Evolutionary conservation across 2,797 vertebrate genomes (phyloP).

Genomic region (Pseudochaenichthys georgianus): DNA sequence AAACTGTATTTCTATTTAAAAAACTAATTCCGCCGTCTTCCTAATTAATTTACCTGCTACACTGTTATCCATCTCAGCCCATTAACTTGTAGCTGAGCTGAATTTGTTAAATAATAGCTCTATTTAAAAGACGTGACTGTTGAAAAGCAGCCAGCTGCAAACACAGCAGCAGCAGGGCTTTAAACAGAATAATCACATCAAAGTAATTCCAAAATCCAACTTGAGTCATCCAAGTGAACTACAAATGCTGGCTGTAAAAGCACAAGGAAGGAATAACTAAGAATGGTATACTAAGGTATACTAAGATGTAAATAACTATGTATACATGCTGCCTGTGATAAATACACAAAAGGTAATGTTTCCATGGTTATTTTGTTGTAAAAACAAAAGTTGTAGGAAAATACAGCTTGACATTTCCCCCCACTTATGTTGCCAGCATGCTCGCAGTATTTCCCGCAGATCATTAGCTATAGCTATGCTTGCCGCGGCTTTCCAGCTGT

Average conservation of each 20-base stretch:
- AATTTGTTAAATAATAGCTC: constrained; percentile 56
- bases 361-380: neutral
- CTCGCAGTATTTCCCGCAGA: constrained; percentile 36
- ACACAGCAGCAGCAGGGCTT: constrained; percentile 21
- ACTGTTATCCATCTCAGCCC: constrained; percentile 55
- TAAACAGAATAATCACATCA: constrained; percentile 54
- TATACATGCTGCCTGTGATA: neutral
- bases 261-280: neutral
- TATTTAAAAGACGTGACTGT: constrained; percentile 42
- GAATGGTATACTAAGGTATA: constrained; percentile 1
- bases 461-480: constrained; percentile 58
- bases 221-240: constrained; percentile 33
- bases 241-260: constrained; percentile 20
- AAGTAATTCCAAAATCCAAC: constrained; percentile 49
- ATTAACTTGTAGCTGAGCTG: constrained; percentile 38
- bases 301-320: neutral
- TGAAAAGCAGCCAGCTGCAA: constrained; percentile 49
- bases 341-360: neutral
- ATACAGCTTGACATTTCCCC: constrained; percentile 37
- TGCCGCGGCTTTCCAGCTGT: constrained; percentile 53
- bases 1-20: constrained; percentile 33
- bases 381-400: constrained; percentile 27
- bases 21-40: constrained; percentile 11
- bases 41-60: constrained; percentile 42
- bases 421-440: constrained; percentile 33